These are phyloP conservation scores for Drosophila saltans DNA, from an alignment of 1,140 invertebrate species.

Conservation along the genomic window DNA sequence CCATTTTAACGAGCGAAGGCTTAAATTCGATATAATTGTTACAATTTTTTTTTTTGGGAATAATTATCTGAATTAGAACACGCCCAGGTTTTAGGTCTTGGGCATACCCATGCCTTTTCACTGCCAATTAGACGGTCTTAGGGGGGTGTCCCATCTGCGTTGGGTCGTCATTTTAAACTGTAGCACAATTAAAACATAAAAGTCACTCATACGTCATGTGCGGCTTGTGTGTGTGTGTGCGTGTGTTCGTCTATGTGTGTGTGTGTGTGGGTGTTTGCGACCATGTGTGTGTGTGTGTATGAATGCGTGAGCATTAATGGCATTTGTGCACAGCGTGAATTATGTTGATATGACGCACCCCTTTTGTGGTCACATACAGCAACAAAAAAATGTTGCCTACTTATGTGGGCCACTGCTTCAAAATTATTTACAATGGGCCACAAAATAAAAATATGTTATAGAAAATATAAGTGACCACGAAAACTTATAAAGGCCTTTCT, in stretches of 20 bases:
- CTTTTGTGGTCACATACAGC: constrained; percentile 27
- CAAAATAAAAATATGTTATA: background rate
- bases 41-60: background rate
- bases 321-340: constrained; percentile 68
- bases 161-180: constrained; percentile 61
- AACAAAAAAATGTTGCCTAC: constrained; percentile 59
- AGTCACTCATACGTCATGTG: constrained; percentile 79
- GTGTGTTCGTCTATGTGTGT: background rate
- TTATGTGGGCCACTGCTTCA: constrained; percentile 48
- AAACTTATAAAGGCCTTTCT: no score
- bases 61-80: constrained; percentile 16
- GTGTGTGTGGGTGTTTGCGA: constrained; percentile 4
- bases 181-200: constrained; percentile 79
- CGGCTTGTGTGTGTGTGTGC: constrained; percentile 22
- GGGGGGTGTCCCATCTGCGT: constrained; percentile 51
- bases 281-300: background rate
- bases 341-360: constrained; percentile 60
- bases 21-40: constrained; percentile 22
- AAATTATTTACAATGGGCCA: constrained; percentile 14
- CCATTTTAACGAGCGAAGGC: constrained; percentile 53
- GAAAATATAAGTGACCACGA: no score
- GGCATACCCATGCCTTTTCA: constrained; percentile 34
- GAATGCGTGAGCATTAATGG: constrained; percentile 58
- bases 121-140: constrained; percentile 73
- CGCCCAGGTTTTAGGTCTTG: background rate